Percentiles rank a stretch among this genome's conserved stretches.
phyloP scores from a whole-genome alignment of 2,797 vertebrate genomes.

The Cossypha caffra region DNA sequence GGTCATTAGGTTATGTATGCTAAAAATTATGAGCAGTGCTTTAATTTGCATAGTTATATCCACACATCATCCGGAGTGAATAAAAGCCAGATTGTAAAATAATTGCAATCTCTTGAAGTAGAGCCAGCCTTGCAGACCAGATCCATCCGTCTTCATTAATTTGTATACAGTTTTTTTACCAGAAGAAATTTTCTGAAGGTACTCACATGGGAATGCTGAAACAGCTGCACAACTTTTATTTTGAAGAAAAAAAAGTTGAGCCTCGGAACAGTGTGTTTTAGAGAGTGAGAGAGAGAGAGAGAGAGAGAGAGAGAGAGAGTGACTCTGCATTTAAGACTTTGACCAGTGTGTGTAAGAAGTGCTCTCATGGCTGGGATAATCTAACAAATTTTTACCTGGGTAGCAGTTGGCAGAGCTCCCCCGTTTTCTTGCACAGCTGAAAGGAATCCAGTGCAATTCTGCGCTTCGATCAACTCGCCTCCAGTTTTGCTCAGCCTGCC shows the following conservation, averaged over 20 bases:
- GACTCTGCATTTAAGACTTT: constrained; percentile 75
- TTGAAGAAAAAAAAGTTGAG: constrained; percentile 81
- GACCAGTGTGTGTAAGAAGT: constrained; percentile 76
- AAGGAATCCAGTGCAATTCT: constrained; percentile 60
- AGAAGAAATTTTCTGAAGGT: constrained; percentile 77
- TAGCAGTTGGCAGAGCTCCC: constrained; percentile 70
- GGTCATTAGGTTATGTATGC: constrained; percentile 74
- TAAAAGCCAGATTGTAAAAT: constrained; percentile 85
- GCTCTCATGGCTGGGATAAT: constrained; percentile 75
- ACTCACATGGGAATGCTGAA: constrained; percentile 75
- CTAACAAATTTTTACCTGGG: constrained; percentile 73
- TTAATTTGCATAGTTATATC: constrained; percentile 74
- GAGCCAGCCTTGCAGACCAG: constrained; percentile 73
- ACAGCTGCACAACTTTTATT: constrained; percentile 84
- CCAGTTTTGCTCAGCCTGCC: constrained; percentile 73
- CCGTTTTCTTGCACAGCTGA: constrained; percentile 64
- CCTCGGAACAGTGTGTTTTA: constrained; percentile 64
- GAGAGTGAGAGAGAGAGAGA: constrained; percentile 59
- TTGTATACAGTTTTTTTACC: constrained; percentile 76
- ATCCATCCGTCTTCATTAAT: constrained; percentile 79
- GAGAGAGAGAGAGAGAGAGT: constrained; percentile 70
- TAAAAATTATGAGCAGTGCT: constrained; percentile 71
- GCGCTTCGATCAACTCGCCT: constrained; percentile 61
- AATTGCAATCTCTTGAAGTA: constrained; percentile 80
- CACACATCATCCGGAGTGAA: constrained; percentile 78